These are phyloP conservation scores for Agriopis marginaria DNA, from an alignment of 2,888 invertebrate species.

Conservation along the genomic window DNA sequence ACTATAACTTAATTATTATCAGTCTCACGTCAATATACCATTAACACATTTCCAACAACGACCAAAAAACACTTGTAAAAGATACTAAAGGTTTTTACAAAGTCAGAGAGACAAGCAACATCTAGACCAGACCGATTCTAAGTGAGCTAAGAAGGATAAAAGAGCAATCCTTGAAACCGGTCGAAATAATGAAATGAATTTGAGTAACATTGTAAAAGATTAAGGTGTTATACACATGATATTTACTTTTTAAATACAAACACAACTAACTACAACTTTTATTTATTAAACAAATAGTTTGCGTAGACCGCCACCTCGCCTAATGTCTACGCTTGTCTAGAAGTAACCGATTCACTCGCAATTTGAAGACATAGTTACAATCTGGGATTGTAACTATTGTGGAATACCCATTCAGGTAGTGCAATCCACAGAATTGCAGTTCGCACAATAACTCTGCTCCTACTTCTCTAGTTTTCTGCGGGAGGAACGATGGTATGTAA, in stretches of 20 bases:
- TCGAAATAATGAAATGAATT: slow-evolving; percentile 20
- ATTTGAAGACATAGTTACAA: too few relatives aligned
- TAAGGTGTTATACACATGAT: slow-evolving; percentile 1
- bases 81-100: background rate
- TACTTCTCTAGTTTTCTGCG: too few relatives aligned
- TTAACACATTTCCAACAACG: background rate
- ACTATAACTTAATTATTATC: background rate
- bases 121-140: slow-evolving; percentile 14
- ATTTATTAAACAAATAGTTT: too few relatives aligned
- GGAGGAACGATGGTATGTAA: too few relatives aligned
- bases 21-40: background rate
- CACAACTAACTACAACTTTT: too few relatives aligned
- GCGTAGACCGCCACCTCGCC: too few relatives aligned
- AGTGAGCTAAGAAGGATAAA: slow-evolving; percentile 35
- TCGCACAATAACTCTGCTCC: too few relatives aligned
- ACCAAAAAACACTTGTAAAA: background rate
- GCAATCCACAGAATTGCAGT: too few relatives aligned
- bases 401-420: too few relatives aligned
- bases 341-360: too few relatives aligned
- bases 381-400: too few relatives aligned
- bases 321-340: too few relatives aligned
- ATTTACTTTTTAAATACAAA: background rate
- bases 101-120: slow-evolving; percentile 19
- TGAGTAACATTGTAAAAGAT: slow-evolving; percentile 22
- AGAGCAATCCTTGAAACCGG: slow-evolving; percentile 28